A percentile compares a stretch with the other conserved stretches of the same genome.
Evolutionary conservation across 2,888 invertebrate genomes (phyloP).

Genomic region (Parasteatoda lunata): DNA sequence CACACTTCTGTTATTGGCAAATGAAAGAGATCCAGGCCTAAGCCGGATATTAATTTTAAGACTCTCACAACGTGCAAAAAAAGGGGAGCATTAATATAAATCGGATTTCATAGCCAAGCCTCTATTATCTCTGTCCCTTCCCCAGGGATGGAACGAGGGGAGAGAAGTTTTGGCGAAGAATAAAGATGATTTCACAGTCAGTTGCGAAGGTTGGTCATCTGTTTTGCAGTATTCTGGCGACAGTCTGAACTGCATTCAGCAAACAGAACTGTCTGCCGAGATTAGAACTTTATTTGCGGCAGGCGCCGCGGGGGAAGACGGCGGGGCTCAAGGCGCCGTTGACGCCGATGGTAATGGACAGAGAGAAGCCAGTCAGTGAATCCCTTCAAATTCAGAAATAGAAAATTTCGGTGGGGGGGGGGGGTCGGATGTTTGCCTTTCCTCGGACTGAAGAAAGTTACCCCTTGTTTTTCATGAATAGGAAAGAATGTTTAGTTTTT

Average conservation of each 20-base stretch:
- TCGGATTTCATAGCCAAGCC: neutral
- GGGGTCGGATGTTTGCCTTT: no score
- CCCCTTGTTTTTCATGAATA: no score
- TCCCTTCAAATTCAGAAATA: neutral
- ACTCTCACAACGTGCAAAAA: neutral
- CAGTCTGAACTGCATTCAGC: neutral
- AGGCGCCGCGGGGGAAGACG: slow-evolving; percentile 50
- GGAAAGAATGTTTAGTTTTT: no score
- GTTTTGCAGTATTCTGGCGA: slow-evolving; percentile 27
- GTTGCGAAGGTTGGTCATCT: slow-evolving; percentile 52
- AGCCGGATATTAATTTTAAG: slow-evolving; percentile 1
- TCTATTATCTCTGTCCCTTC: neutral
- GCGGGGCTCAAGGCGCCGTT: slow-evolving; percentile 21
- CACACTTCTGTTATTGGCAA: no score
- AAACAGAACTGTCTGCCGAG: slow-evolving; percentile 38
- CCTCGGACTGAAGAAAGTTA: no score
- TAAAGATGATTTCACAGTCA: slow-evolving; percentile 2
- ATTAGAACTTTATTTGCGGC: slow-evolving; percentile 66
- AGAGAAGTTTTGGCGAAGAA: neutral
- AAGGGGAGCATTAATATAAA: neutral
- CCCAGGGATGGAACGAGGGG: neutral
- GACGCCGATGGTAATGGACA: neutral
- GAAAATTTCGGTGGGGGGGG: neutral
- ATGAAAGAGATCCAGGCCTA: neutral
- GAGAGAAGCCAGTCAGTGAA: neutral